Base-by-base conservation (phyloP, 2,888 invertebrate genomes). In the Diadegma fenestrale region DNA sequence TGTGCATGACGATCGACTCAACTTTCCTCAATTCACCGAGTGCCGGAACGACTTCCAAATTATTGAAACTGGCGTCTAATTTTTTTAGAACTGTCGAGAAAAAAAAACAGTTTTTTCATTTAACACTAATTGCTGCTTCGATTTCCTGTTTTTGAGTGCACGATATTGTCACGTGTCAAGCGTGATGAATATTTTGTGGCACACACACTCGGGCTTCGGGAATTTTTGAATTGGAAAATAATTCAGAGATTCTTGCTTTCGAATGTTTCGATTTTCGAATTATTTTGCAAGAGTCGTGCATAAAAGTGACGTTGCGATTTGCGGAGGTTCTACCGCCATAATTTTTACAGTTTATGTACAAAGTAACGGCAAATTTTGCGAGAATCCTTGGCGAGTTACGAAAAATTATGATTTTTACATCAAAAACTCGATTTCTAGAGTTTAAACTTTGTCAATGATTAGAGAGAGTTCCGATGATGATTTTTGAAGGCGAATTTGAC, bases 1-100 rank as follows among this genome's bases (percentile, higher is more conserved):
- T 97, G 90, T 98, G 96, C 5, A 97, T 95, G 91, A 97, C 96
- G 33, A 98, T 93, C 83, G 96, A 95, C 93, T 97, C 96, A 93
- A 98, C 94, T 94, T 96, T 97, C 72, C 97, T 95, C 86, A 98
- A 94, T 91, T 97, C 96, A 12, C 97, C 96, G 92, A 98, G 94
- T 8, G 96, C 94, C 8, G 98, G 97, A 82, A 97, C 92, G 61
- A 91, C 91, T 89, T 95, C 95, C 81, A 98, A 93, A 90, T 95
- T 95, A 93, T 98, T 98, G 90, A 97, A 95, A 90, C 96, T 96
- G 72, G 97, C 93, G 92, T 97, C 97, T 89, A 98, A 91, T 92
- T 96, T 97, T 92, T 95, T 95, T 84, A 98, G 94, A 87, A 95
- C 96, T 97, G 92, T 85, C 94, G 94, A 81, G 88, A 10, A 77